Percentiles rank a stretch among this genome's conserved stretches.
phyloP scores from a whole-genome alignment of 2,888 invertebrate genomes.

The Catocala fraxini region DNA sequence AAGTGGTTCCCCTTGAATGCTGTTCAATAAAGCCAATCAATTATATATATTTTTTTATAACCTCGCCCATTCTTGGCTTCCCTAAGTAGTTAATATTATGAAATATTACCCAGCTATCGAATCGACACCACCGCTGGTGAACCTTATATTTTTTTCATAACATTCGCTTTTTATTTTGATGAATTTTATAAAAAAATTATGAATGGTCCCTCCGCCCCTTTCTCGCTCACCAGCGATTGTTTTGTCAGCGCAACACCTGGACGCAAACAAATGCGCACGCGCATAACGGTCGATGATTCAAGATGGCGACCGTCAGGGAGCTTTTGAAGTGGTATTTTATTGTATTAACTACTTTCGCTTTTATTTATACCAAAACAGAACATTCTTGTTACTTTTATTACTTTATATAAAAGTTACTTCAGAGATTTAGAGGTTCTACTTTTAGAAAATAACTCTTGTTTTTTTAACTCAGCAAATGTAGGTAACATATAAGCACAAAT shows the following conservation, averaged over 20 bases:
- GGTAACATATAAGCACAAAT: conserved; percentile 8
- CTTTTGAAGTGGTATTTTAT: conserved; percentile 54
- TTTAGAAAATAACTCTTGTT: conserved; percentile 27
- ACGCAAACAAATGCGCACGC: conserved; percentile 79
- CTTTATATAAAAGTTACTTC: background rate
- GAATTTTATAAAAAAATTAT: conserved; percentile 77
- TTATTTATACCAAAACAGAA: background rate
- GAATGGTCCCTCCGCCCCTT: conserved; percentile 82
- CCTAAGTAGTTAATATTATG: conserved; percentile 83
- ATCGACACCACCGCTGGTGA: conserved; percentile 59
- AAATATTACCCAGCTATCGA: conserved; percentile 80
- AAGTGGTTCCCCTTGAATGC: conserved; percentile 57
- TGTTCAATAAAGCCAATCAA: conserved; percentile 70
- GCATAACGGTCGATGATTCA: conserved; percentile 72
- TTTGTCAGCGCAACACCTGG: conserved; percentile 87
- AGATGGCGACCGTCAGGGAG: conserved; percentile 66
- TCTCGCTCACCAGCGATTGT: conserved; percentile 82
- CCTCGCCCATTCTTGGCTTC: conserved; percentile 80
- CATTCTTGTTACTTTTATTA: conserved; percentile 4
- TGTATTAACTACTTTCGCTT: conserved; percentile 35
- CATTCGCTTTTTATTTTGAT: conserved; percentile 75
- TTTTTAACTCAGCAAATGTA: conserved; percentile 30
- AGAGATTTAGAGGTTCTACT: background rate
- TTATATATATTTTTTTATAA: conserved; percentile 69
- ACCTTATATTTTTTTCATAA: conserved; percentile 61